These are phyloP conservation scores for Noctua pronuba DNA, from an alignment of 2,888 invertebrate species.

Conservation along the genomic window DNA sequence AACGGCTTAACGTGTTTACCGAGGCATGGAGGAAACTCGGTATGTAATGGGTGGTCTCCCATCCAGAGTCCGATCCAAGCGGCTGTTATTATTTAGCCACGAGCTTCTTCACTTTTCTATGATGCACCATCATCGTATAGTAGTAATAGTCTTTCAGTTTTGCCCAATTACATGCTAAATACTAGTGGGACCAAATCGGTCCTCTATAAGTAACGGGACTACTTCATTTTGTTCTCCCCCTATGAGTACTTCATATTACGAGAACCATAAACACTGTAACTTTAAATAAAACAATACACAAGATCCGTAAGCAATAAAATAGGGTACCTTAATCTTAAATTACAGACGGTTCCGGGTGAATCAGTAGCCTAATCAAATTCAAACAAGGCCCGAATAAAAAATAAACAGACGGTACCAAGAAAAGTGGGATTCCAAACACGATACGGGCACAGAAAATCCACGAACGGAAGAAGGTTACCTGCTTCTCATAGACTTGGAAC, in stretches of 20 bases:
- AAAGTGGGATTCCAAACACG: slow-evolving; percentile 25
- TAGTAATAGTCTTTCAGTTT: not conserved
- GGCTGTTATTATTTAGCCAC: too few species aligned
- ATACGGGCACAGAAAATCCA: slow-evolving; percentile 18
- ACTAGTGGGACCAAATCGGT: not conserved
- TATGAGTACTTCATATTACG: slow-evolving; percentile 2
- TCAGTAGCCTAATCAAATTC: slow-evolving; percentile 65
- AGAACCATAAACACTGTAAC: slow-evolving; percentile 21
- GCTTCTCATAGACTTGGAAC: not conserved
- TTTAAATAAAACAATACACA: slow-evolving; percentile 47
- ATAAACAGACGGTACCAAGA: slow-evolving; percentile 51
- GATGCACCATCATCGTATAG: too few species aligned
- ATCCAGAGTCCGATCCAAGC: too few species aligned
- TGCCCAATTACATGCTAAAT: not conserved
- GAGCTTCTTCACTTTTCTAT: too few species aligned
- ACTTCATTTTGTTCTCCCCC: not conserved
- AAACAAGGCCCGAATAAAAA: slow-evolving; percentile 61
- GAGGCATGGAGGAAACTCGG: too few species aligned
- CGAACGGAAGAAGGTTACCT: not conserved
- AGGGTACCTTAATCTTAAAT: slow-evolving; percentile 58
- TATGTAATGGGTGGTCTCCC: too few species aligned
- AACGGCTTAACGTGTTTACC: too few species aligned
- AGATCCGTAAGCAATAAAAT: slow-evolving; percentile 49
- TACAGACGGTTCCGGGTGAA: slow-evolving; percentile 54
- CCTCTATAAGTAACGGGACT: not conserved